Evolutionary conservation across 2,113 vertebrate species (phyloP).

Genomic region (Corythaixoides concolor): DNA sequence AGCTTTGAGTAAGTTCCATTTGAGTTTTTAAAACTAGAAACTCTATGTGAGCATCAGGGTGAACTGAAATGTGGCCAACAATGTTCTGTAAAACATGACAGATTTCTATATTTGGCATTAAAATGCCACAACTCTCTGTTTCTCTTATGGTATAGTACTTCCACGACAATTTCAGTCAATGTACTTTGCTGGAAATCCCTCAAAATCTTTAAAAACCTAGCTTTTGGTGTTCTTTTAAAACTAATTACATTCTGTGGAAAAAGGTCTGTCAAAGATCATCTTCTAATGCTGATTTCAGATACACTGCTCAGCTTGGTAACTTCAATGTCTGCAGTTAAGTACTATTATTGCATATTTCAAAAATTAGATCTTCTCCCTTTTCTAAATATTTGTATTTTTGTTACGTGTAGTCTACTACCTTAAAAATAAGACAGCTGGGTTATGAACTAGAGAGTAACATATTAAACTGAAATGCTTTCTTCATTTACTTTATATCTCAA

Average conservation of each 20-base stretch:
- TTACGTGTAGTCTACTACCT: background rate
- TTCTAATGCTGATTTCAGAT: background rate
- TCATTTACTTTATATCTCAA: background rate
- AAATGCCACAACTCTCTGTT: background rate
- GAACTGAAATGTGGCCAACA: background rate
- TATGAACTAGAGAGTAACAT: background rate
- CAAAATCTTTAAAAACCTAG: background rate
- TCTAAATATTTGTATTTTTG: background rate
- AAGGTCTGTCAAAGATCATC: background rate
- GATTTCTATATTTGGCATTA: background rate
- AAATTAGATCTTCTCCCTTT: background rate
- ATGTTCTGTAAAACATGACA: background rate
- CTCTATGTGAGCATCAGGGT: background rate
- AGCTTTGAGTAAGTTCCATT: background rate
- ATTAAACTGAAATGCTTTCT: background rate
- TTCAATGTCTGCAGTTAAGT: background rate
- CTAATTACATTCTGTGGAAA: background rate
- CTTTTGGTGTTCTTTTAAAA: background rate
- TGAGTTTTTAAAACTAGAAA: background rate
- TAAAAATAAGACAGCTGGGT: background rate
- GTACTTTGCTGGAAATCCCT: background rate
- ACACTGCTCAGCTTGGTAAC: background rate
- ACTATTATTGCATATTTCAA: background rate
- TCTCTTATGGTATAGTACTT: background rate
- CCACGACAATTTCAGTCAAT: background rate